phyloP scores from a whole-genome alignment of 2,888 invertebrate species.

The Erpobdella octoculata region DNA sequence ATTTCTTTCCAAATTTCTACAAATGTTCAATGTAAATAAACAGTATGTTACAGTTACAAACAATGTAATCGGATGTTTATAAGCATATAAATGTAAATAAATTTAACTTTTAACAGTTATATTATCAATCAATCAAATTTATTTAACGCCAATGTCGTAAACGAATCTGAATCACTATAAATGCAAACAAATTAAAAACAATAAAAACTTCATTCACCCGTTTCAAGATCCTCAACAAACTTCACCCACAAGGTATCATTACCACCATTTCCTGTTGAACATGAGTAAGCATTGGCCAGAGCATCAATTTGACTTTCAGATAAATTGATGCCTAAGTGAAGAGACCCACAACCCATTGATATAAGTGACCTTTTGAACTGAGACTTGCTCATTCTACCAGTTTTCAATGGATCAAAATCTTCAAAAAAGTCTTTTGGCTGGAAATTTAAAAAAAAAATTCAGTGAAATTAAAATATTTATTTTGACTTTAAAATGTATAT shows the following conservation, averaged over 20 bases:
- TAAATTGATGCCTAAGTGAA: constrained; percentile 47
- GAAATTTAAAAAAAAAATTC: too few relatives aligned
- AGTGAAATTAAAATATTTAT: too few relatives aligned
- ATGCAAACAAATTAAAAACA: background rate
- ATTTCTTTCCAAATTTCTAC: background rate
- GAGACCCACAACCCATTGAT: constrained; percentile 47
- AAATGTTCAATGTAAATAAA: background rate
- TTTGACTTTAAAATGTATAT: too few relatives aligned
- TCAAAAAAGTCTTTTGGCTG: constrained; percentile 49
- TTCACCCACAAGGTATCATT: constrained; percentile 48
- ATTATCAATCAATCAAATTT: background rate
- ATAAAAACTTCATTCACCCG: constrained; percentile 40
- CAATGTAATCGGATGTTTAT: too few relatives aligned
- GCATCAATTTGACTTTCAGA: constrained; percentile 45
- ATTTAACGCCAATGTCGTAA: too few relatives aligned
- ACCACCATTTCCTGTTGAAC: constrained; percentile 40
- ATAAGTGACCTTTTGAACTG: constrained; percentile 49
- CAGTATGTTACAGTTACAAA: too few relatives aligned
- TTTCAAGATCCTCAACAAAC: constrained; percentile 49
- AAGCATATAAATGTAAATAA: background rate
- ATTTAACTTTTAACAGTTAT: background rate
- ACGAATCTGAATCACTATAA: constrained; percentile 6
- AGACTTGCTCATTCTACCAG: constrained; percentile 47
- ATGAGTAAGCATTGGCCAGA: constrained; percentile 45
- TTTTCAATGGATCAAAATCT: constrained; percentile 50